These are phyloP conservation scores for Eptatretus atami DNA, from an alignment of 2,797 vertebrate species.

Conservation along the genomic window DNA sequence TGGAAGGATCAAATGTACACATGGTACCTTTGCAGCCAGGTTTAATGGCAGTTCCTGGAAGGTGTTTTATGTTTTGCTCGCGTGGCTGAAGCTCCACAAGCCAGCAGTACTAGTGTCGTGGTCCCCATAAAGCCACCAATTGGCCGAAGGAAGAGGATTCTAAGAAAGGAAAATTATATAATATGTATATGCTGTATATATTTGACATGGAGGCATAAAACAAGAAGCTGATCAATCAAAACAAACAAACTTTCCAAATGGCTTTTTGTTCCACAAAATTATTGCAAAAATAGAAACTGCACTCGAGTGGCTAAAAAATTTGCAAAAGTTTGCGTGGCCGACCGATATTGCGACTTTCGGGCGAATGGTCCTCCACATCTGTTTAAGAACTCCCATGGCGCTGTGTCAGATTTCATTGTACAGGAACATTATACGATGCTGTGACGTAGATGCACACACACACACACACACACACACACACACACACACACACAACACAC, in stretches of 20 bases:
- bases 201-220: too few species aligned
- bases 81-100: background rate
- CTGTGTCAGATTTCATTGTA: conserved; percentile 24
- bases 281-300: background rate
- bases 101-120: background rate
- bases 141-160: background rate
- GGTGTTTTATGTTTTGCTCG: too few species aligned
- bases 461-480: too few species aligned
- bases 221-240: too few species aligned
- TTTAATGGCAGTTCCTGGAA: background rate
- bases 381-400: conserved; percentile 12
- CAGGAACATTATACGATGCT: conserved; percentile 34
- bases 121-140: background rate
- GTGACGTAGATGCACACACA: background rate
- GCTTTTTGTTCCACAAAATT: too few species aligned
- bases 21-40: conserved; percentile 1
- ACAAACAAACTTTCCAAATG: too few species aligned
- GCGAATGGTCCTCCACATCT: conserved; percentile 13
- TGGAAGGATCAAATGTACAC: background rate
- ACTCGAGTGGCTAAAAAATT: conserved; percentile 16
- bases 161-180: background rate
- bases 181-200: too few species aligned
- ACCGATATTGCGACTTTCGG: conserved; percentile 9
- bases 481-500: background rate
- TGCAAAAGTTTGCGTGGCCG: conserved; percentile 9